These are phyloP conservation scores for Falco berigora DNA, from an alignment of 2,797 vertebrate genomes.

Conservation along the genomic window DNA sequence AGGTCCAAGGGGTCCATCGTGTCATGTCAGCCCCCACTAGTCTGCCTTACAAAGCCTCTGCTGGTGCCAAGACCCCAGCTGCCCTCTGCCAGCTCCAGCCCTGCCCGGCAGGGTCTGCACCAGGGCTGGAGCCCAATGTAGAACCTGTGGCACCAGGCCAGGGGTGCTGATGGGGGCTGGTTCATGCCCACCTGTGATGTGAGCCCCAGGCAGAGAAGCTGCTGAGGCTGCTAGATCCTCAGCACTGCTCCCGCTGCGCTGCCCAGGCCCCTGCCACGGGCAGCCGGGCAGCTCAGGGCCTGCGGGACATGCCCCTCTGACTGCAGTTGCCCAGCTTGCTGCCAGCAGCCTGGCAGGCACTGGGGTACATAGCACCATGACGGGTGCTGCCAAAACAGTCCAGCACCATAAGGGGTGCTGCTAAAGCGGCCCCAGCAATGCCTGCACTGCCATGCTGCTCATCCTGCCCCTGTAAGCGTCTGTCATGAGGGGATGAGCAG, in stretches of 20 bases:
- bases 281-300: not conserved
- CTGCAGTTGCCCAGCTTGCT: not conserved
- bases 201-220: not conserved
- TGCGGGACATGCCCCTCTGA: not conserved
- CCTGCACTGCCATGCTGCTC: accelerated
- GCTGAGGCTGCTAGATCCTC: not conserved
- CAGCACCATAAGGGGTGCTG: accelerated
- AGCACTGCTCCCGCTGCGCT: accelerated
- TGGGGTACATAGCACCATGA: accelerated
- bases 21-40: accelerated
- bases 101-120: accelerated
- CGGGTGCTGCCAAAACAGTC: accelerated
- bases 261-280: no score
- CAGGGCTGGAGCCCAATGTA: not conserved
- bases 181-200: not conserved
- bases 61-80: accelerated
- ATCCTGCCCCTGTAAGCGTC: not conserved
- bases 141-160: accelerated
- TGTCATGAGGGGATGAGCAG: accelerated
- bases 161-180: not conserved
- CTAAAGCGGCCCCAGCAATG: accelerated
- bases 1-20: accelerated
- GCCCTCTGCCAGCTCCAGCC: not conserved
- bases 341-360: not conserved
- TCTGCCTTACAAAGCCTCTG: not conserved